Conservation (phyloP, 92 coral and sea anemone species). For the Desmophyllum pertusum region DNA sequence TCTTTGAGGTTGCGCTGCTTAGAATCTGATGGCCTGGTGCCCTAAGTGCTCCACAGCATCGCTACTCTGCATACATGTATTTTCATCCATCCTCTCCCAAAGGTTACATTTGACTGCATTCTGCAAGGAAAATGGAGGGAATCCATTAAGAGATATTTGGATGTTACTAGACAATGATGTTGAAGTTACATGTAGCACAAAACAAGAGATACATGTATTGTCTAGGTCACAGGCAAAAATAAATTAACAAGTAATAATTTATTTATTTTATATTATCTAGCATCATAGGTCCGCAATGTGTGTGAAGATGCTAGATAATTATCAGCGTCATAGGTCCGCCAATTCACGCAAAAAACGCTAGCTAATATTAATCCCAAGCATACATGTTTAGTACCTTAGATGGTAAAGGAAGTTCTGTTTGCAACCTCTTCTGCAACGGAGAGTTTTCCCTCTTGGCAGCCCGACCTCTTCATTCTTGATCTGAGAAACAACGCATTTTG, state of each 20-base stretch:
- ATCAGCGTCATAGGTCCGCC: no score
- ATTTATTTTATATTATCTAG: no score
- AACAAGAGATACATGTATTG: no score
- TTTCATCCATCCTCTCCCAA: slow-evolving; percentile 33
- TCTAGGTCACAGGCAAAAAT: no score
- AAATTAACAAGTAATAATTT: neutral
- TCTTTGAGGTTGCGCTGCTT: neutral
- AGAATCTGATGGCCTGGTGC: neutral
- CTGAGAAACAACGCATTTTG: slow-evolving; percentile 63
- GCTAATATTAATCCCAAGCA: neutral
- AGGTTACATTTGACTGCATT: slow-evolving; percentile 53
- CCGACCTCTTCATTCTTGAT: slow-evolving; percentile 70
- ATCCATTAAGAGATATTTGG: neutral
- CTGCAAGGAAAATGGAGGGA: slow-evolving; percentile 25
- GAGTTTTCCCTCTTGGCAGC: slow-evolving; percentile 79
- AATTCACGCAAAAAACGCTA: no score
- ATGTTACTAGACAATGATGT: neutral
- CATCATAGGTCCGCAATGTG: no score
- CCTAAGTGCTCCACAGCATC: neutral
- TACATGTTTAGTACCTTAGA: slow-evolving; percentile 8
- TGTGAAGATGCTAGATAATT: no score
- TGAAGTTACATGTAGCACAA: no score
- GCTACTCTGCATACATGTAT: neutral
- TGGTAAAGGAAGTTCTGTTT: slow-evolving; percentile 27
- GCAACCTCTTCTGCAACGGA: slow-evolving; percentile 68